Evolutionary conservation across 2,888 invertebrate species (phyloP), one percentile per base, ranked within the genome.

Genomic region (Phoenoteleia sp.): DNA sequence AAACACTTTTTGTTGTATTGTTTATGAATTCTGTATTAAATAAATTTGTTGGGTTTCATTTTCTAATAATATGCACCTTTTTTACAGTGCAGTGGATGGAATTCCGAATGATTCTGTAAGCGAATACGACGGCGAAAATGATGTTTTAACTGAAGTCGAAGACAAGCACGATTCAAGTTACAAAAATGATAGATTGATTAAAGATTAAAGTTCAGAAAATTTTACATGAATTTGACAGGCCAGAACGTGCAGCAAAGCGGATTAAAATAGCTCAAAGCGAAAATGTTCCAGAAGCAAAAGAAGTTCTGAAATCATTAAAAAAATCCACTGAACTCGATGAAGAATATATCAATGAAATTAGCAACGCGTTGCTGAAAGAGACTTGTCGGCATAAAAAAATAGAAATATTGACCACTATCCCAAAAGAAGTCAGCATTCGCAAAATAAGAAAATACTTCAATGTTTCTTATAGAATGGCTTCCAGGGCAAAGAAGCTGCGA

Each of bases 381-480:
- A 15, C 19, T 33, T 15, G 3, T 15, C 23, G 49, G 17, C 7
- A 13, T 13, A 21, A 33, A 5, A 76, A 76, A 67, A 67, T 67
- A 23, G 56, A 64, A 11, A 56, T 76, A 13, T 33, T 76, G 17
- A 76, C 67, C 11, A 76, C 66, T 9, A 42, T 76, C 39, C 58
- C 76, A 17, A n/a, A 6, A 23, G 58, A 76, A 6, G 15, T 42
- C 1, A 67, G 58, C 17, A 47, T 58, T 58, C 66, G 76, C 0
- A 27, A 67, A 58, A 67, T 75, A 39, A 23, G 25, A 42, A 27
- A 39, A 13, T 29, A 64, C n/a, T 75, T 75, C 13, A 39, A 36
- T 17, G 58, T 76, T 11, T 58, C 58, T 15, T 0, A 21, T 0
- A 54, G 67, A 67, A 66, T 76, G 56, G 76, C 58, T 2, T 66